Percentiles rank a stretch among this genome's conserved stretches.
phyloP scores from a whole-genome alignment of 2,888 invertebrate genomes.

The Hypena proboscidalis region DNA sequence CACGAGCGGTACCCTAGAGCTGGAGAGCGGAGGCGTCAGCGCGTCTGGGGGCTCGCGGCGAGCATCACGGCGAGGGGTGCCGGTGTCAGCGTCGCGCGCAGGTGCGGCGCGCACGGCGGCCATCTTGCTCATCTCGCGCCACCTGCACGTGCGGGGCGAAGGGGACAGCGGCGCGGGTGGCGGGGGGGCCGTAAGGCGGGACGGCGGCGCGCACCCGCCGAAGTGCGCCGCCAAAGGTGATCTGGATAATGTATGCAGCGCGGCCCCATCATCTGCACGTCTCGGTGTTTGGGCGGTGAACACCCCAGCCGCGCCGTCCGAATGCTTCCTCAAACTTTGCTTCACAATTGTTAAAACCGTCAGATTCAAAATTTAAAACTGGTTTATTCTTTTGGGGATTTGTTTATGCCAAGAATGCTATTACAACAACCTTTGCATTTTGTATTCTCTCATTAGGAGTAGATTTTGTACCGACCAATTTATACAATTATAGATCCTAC shows the following conservation, averaged over 20 bases:
- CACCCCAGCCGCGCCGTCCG: conserved; percentile 48
- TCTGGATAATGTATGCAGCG: conserved; percentile 84
- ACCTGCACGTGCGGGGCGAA: conserved; percentile 84
- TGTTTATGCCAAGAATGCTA: no score
- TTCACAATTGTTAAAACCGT: background rate
- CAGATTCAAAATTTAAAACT: background rate
- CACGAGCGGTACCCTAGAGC: conserved; percentile 74
- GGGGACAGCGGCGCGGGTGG: conserved; percentile 83
- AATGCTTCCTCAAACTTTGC: conserved; percentile 36
- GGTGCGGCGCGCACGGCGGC: conserved; percentile 97
- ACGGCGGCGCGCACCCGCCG: conserved; percentile 83
- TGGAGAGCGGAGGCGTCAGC: conserved; percentile 80
- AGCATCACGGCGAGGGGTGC: conserved; percentile 92
- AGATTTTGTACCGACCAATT: no score
- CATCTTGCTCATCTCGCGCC: conserved; percentile 97
- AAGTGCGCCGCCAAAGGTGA: conserved; percentile 86
- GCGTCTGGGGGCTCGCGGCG: conserved; percentile 87
- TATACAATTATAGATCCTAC: no score
- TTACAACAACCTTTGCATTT: no score
- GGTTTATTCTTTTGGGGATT: no score
- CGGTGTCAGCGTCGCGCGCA: conserved; percentile 93
- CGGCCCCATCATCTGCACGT: conserved; percentile 78
- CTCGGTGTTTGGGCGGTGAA: conserved; percentile 63
- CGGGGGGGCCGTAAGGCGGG: conserved; percentile 83
- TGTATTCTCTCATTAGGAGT: no score